Percentiles rank a stretch among this genome's conserved stretches.
Evolutionary conservation across 1,140 invertebrate genomes (phyloP).

Genomic region (Choristoneura fumiferana): DNA sequence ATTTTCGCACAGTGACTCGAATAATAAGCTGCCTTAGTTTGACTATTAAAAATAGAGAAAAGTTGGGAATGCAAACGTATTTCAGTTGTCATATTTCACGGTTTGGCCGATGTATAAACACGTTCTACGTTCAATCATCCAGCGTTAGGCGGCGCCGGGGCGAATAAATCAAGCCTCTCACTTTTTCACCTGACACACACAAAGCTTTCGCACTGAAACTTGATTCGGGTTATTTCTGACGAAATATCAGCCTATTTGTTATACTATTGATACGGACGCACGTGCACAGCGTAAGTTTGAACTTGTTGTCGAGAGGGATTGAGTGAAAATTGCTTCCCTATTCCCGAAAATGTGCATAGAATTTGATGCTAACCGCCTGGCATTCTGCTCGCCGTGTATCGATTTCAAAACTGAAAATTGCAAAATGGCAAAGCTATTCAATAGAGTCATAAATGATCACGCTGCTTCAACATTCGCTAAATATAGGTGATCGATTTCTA

Average conservation of each 20-base stretch:
- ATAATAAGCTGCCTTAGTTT: constrained; percentile 47
- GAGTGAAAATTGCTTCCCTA: constrained; percentile 65
- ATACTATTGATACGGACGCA: constrained; percentile 75
- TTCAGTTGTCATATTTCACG: constrained; percentile 69
- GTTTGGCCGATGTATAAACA: constrained; percentile 70
- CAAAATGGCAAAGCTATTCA: too few relatives aligned
- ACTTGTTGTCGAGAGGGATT: constrained; percentile 72
- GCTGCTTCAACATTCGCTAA: too few relatives aligned
- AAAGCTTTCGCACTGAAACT: constrained; percentile 75
- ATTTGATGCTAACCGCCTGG: constrained; percentile 53
- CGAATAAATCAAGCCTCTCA: constrained; percentile 75
- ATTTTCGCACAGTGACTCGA: constrained; percentile 15
- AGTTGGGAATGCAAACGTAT: constrained; percentile 35
- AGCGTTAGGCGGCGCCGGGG: constrained; percentile 68
- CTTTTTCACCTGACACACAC: constrained; percentile 78
- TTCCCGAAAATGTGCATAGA: constrained; percentile 61
- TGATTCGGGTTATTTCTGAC: constrained; percentile 78
- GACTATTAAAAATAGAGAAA: constrained; percentile 53
- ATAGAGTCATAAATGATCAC: too few relatives aligned
- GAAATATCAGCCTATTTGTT: constrained; percentile 78
- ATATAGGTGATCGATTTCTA: too few relatives aligned
- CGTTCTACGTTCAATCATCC: constrained; percentile 72
- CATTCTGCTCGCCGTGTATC: constrained; percentile 32
- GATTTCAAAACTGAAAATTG: constrained; percentile 21
- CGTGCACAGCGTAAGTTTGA: constrained; percentile 71